A percentile compares a stretch with the other conserved stretches of the same genome.
Evolutionary conservation across 2,888 invertebrate species (phyloP).

Genomic region (Barypeithes pellucidus): DNA sequence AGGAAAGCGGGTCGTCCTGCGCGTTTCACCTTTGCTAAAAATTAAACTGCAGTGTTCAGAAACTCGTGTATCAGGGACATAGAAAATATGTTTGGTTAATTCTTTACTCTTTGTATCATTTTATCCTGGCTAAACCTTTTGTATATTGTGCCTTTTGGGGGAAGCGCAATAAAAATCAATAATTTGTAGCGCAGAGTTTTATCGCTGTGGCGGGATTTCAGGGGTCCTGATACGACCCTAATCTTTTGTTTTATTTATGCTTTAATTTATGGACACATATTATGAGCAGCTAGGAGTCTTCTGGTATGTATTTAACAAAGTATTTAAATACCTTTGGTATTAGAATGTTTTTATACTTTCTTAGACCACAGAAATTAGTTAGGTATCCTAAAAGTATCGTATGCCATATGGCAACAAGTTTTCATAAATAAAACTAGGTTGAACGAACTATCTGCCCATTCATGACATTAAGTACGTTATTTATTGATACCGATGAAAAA

Average conservation of each 20-base stretch:
- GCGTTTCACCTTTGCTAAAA: slow-evolving; percentile 22
- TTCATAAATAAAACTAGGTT: background rate
- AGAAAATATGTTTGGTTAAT: slow-evolving; percentile 29
- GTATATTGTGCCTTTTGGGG: slow-evolving; percentile 16
- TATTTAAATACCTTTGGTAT: slow-evolving; percentile 6
- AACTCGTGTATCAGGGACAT: slow-evolving; percentile 30
- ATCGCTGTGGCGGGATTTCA: slow-evolving; percentile 20
- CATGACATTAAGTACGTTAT: too few species aligned
- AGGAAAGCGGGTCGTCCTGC: slow-evolving; percentile 14
- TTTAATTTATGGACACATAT: slow-evolving; percentile 1
- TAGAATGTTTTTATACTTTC: background rate
- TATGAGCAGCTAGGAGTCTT: slow-evolving; percentile 9
- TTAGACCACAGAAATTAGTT: background rate
- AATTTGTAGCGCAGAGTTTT: slow-evolving; percentile 20
- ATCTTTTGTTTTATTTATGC: slow-evolving; percentile 21
- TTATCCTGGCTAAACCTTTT: slow-evolving; percentile 12
- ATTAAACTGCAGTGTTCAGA: slow-evolving; percentile 26
- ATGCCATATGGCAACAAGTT: slow-evolving; percentile 19
- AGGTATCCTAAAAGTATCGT: background rate
- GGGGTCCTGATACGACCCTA: slow-evolving; percentile 14
- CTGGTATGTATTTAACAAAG: slow-evolving; percentile 15
- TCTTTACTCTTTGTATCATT: slow-evolving; percentile 11
- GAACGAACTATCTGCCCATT: too few species aligned
- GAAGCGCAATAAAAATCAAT: slow-evolving; percentile 24
- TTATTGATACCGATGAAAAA: too few species aligned